Conservation (phyloP, 1,140 invertebrate species). For the Batillaria attramentaria region DNA sequence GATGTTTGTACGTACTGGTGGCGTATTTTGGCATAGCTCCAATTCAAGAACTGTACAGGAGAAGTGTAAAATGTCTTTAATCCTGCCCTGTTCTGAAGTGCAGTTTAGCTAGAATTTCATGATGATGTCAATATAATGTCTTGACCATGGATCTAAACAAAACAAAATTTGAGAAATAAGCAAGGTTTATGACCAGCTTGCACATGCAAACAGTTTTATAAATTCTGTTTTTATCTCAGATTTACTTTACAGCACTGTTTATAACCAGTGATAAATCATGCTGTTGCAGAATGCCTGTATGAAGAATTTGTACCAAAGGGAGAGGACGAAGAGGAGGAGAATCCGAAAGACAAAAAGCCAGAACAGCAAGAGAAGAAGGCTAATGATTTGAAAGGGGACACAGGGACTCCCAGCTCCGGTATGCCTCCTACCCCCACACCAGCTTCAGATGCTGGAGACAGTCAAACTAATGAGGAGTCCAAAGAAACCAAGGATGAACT, state of each 20-base stretch:
- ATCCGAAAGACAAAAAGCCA: not conserved
- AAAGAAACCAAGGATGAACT: slow-evolving; percentile 22
- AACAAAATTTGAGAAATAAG: too few relatives aligned
- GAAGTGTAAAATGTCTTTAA: not conserved
- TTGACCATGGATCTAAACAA: not conserved
- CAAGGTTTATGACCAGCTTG: too few relatives aligned
- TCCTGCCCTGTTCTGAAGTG: too few relatives aligned
- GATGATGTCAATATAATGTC: not conserved
- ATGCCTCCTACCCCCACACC: not conserved
- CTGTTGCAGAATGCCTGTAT: slow-evolving; percentile 46
- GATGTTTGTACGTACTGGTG: not conserved
- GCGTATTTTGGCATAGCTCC: not conserved
- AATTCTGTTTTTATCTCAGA: not conserved
- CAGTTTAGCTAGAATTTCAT: not conserved
- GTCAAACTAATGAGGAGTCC: not conserved
- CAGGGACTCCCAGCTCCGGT: not conserved
- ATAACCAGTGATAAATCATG: not conserved
- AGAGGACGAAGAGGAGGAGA: slow-evolving; percentile 33
- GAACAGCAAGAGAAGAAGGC: not conserved
- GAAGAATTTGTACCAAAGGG: slow-evolving; percentile 43
- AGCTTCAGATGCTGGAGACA: not conserved
- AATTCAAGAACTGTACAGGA: not conserved
- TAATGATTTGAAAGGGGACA: slow-evolving; percentile 12
- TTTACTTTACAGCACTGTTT: not conserved
- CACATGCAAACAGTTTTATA: not conserved